Percentiles rank a stretch among this genome's conserved stretches.
Evolutionary conservation across 1,140 invertebrate genomes (phyloP).

Genomic region (Zaprionus inermis): DNA sequence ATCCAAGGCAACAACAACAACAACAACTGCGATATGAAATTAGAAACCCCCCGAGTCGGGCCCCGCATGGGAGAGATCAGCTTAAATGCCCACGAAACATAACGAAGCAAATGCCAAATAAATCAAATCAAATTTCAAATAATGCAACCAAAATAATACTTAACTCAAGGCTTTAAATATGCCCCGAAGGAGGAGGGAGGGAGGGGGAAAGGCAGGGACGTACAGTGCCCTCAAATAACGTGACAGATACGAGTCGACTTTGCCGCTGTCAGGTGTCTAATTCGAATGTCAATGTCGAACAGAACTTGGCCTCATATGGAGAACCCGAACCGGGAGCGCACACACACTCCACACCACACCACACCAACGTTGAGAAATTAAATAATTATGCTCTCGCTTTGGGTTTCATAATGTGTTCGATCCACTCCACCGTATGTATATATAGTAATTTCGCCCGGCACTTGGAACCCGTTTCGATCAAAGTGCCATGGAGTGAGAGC

Average conservation of each 20-base stretch:
- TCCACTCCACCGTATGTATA: background rate
- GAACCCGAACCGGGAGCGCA: constrained; percentile 4
- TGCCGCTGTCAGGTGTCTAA: constrained; percentile 73
- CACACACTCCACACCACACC: constrained; percentile 12
- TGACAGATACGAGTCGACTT: constrained; percentile 43
- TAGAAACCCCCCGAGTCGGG: constrained; percentile 56
- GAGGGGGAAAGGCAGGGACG: no score
- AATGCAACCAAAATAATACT: constrained; percentile 48
- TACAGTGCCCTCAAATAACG: constrained; percentile 29
- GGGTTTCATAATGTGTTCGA: constrained; percentile 5
- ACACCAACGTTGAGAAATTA: constrained; percentile 37
- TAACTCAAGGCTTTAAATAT: constrained; percentile 60
- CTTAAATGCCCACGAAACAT: constrained; percentile 64
- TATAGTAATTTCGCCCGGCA: constrained; percentile 55
- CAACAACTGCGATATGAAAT: constrained; percentile 58
- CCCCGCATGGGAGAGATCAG: constrained; percentile 35
- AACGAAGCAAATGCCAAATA: constrained; percentile 20
- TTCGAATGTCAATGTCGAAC: constrained; percentile 78
- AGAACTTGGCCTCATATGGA: constrained; percentile 54
- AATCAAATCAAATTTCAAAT: constrained; percentile 78
- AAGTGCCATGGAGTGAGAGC: constrained; percentile 18
- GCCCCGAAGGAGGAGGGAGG: constrained; percentile 28
- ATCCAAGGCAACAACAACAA: constrained; percentile 39
- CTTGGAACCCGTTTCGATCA: constrained; percentile 57
- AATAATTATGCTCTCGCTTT: constrained; percentile 63